Percentiles rank a stretch among this genome's conserved stretches.
Evolutionary conservation across 2,888 invertebrate species (phyloP).

Genomic region (Bruchidius siliquastri): DNA sequence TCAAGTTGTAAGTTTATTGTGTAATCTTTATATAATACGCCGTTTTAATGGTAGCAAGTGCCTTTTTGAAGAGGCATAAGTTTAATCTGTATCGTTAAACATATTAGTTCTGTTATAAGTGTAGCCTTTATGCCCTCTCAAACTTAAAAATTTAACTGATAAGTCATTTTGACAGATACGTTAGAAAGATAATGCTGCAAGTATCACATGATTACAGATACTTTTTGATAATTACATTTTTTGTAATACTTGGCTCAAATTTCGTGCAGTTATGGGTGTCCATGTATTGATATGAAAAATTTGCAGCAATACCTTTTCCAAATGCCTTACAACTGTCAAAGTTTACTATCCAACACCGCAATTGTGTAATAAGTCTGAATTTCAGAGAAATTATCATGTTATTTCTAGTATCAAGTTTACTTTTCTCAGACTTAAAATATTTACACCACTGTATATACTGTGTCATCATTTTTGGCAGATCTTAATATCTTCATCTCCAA

Average conservation of each 20-base stretch:
- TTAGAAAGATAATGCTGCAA: neutral
- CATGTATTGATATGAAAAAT: neutral
- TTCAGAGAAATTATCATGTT: neutral
- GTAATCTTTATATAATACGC: conserved; percentile 31
- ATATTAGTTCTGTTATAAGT: neutral
- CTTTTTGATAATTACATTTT: neutral
- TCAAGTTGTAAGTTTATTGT: conserved; percentile 28
- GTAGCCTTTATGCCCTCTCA: neutral
- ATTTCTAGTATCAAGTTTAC: neutral
- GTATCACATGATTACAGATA: neutral
- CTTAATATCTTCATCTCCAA: neutral
- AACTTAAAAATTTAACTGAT: neutral
- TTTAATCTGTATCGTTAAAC: neutral
- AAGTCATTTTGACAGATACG: neutral
- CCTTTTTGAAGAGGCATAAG: neutral
- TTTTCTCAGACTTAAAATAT: neutral
- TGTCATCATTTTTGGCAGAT: neutral
- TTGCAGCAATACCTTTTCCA: neutral
- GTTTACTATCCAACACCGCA: too few species aligned
- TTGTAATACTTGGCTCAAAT: neutral
- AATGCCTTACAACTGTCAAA: too few species aligned
- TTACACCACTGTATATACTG: neutral
- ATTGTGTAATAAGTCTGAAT: neutral
- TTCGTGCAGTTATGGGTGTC: too few species aligned
- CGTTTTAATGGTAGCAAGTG: conserved; percentile 6